These are phyloP conservation scores for Sinella curviseta DNA, from an alignment of 1,140 invertebrate species.

Conservation along the genomic window DNA sequence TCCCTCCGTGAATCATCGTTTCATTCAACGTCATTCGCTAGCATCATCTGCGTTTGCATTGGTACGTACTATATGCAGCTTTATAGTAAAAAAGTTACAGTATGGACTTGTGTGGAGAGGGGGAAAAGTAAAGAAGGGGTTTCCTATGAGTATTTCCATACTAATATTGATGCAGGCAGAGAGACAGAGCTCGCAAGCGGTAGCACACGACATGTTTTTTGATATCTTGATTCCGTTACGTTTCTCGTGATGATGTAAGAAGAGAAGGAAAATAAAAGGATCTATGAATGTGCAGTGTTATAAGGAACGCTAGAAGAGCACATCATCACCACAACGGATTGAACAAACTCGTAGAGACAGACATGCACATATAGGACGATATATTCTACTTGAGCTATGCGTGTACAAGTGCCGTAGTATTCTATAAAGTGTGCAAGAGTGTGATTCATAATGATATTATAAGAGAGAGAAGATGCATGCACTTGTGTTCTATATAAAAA, in stretches of 20 bases:
- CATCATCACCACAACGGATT: background rate
- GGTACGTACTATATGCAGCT: background rate
- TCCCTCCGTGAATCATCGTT: background rate
- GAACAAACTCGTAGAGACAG: constrained; percentile 16
- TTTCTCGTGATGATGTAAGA: constrained; percentile 60
- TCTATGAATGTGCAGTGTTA: background rate
- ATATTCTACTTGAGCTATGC: too few species aligned
- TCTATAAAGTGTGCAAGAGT: background rate
- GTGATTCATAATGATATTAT: constrained; percentile 16
- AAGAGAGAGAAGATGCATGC: background rate
- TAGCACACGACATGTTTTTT: constrained; percentile 4
- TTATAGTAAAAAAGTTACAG: background rate
- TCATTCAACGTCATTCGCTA: background rate
- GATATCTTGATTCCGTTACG: constrained; percentile 24
- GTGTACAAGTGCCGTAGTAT: too few species aligned
- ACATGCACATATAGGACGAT: background rate
- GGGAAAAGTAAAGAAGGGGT: background rate
- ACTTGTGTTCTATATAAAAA: background rate
- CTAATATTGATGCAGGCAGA: too few species aligned
- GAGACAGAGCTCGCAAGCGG: too few species aligned
- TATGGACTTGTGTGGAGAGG: too few species aligned
- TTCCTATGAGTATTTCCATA: too few species aligned
- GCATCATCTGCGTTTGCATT: background rate
- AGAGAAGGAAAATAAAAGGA: constrained; percentile 32
- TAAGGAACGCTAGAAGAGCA: constrained; percentile 7